These are phyloP conservation scores for Pyrgus malvae DNA, from an alignment of 2,888 invertebrate species.

Conservation along the genomic window DNA sequence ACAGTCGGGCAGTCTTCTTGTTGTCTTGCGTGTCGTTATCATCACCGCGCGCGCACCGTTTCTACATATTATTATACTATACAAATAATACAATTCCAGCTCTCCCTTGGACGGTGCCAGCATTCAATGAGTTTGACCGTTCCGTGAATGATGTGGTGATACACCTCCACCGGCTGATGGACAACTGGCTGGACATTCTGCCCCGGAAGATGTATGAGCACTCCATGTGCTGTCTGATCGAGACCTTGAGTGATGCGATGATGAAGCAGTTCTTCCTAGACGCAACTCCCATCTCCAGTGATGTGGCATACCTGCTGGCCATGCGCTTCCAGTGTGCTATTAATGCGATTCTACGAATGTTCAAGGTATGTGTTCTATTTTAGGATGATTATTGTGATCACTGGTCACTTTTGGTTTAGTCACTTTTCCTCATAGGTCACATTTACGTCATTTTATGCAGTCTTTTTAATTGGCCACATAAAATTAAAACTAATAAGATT, in stretches of 20 bases:
- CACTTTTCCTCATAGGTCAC: no score
- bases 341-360: slow-evolving; percentile 49
- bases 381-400: no score
- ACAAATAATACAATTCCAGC: no score
- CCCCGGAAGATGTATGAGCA: slow-evolving; percentile 65
- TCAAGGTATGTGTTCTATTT: slow-evolving; percentile 51
- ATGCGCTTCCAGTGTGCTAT: slow-evolving; percentile 53
- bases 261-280: slow-evolving; percentile 50
- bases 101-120: slow-evolving; percentile 54
- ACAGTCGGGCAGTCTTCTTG: no score
- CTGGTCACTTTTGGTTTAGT: background rate
- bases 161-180: slow-evolving; percentile 54
- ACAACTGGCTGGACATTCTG: slow-evolving; percentile 56
- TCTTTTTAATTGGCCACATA: no score
- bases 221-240: slow-evolving; percentile 57
- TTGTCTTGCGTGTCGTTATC: no score
- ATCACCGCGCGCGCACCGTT: no score
- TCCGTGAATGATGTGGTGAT: slow-evolving; percentile 58
- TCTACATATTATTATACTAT: no score
- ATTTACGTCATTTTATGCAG: no score
- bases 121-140: slow-evolving; percentile 60
- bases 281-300: slow-evolving; percentile 57
- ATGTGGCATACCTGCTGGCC: slow-evolving; percentile 61
- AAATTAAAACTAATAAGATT: no score
- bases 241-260: slow-evolving; percentile 56